phyloP scores from a whole-genome alignment of 2,888 invertebrate species.

The Oligia fasciuncula region DNA sequence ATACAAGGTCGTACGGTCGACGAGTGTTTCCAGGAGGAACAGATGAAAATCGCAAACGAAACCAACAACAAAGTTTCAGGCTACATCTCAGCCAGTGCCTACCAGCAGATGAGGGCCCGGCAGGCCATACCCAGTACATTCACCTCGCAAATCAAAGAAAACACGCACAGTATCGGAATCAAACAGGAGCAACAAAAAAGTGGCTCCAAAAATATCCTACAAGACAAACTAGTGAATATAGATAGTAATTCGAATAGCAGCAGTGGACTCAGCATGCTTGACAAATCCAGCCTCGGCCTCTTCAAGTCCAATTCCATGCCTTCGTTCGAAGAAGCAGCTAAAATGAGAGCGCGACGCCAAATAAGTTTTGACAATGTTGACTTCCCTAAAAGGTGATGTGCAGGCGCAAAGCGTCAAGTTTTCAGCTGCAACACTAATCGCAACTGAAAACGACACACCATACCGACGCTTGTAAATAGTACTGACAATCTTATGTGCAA shows the following conservation, averaged over 20 bases:
- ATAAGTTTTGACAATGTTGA: constrained; percentile 91
- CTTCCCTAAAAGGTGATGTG: constrained; percentile 85
- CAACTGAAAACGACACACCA: constrained; percentile 33
- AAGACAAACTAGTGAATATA: constrained; percentile 87
- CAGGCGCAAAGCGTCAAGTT: constrained; percentile 28
- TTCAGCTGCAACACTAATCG: constrained; percentile 14
- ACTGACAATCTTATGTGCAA: constrained; percentile 58
- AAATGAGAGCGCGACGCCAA: constrained; percentile 90
- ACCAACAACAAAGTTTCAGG: constrained; percentile 83
- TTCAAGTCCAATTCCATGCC: constrained; percentile 86
- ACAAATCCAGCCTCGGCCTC: constrained; percentile 77
- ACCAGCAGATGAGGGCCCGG: constrained; percentile 79
- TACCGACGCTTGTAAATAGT: constrained; percentile 53
- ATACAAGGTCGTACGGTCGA: constrained; percentile 92
- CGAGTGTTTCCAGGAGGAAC: constrained; percentile 90
- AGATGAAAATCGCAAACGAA: constrained; percentile 79
- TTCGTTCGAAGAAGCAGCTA: constrained; percentile 85
- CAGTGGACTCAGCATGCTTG: constrained; percentile 78
- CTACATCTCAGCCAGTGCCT: constrained; percentile 86
- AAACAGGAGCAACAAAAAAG: constrained; percentile 81
- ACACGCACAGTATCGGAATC: constrained; percentile 73
- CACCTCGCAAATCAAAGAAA: constrained; percentile 85
- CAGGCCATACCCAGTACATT: constrained; percentile 72
- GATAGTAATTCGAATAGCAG: constrained; percentile 83
- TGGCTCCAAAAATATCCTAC: constrained; percentile 83